A percentile compares a stretch with the other conserved stretches of the same genome.
These are phyloP conservation scores for Lepetodrilus schrolli DNA, from an alignment of 2,888 invertebrate genomes.

Conservation along the genomic window DNA sequence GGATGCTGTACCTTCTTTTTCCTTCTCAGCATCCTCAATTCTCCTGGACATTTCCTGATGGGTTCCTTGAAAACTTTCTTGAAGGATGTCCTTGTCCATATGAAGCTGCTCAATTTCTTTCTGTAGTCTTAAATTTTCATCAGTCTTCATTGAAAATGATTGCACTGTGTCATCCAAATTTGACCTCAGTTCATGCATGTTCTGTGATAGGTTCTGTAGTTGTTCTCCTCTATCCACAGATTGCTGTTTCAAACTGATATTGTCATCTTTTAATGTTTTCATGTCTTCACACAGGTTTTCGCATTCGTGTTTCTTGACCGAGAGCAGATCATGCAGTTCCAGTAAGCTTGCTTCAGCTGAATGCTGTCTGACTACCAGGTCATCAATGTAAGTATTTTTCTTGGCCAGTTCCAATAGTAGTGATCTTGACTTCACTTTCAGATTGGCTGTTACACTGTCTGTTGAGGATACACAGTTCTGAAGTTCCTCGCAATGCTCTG, in stretches of 20 bases:
- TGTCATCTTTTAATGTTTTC: neutral
- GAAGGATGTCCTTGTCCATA: neutral
- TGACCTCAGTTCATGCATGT: neutral
- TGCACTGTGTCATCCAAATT: neutral
- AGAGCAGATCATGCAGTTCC: too few species aligned
- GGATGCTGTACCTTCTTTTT: neutral
- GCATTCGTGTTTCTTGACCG: too few species aligned
- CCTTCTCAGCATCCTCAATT: neutral
- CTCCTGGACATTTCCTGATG: neutral
- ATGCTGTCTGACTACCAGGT: too few species aligned
- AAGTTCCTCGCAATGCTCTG: conserved; percentile 9
- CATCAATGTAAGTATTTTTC: too few species aligned
- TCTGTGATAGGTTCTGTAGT: neutral
- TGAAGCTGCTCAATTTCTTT: neutral
- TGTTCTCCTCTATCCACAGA: neutral
- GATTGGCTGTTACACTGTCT: conserved; percentile 3
- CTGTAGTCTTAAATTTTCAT: too few species aligned
- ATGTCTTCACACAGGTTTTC: neutral
- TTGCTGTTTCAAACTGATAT: neutral
- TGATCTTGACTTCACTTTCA: neutral
- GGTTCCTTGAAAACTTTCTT: neutral
- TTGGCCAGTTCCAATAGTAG: neutral
- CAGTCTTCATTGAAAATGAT: too few species aligned
- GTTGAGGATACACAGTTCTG: neutral
- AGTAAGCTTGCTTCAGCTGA: too few species aligned